Evolutionary conservation across 2,888 invertebrate genomes (phyloP), one percentile per base, ranked within the genome.

Genomic region (Hecatera dysodea): DNA sequence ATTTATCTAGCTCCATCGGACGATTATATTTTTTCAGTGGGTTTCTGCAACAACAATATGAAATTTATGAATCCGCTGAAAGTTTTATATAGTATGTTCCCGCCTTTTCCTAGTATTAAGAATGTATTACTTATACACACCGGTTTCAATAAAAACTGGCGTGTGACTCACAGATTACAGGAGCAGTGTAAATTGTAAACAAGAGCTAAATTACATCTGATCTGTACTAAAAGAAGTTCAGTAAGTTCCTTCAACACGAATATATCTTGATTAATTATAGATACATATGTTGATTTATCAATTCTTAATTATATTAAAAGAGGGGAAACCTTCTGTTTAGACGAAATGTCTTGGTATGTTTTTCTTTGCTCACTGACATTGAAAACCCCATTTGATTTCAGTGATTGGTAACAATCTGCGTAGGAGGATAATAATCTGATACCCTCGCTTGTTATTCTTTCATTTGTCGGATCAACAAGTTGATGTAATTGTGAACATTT

Each of bases 391-490:
- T 56, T 76, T 72, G 36, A 53, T 65, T 65, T 27, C 36, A 46
- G 29, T 57, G 56, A 56, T 50, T 67, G 46, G 39, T 52, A 57
- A 57, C 52, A 56, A 59, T 27, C 39, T 62, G 69, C 67, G 73
- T 77, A 50, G 76, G 73, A 69, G 52, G 66, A 36, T 55, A 66
- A 72, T 67, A 52, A 62, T 67, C 39, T 67, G 72, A 72, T 67
- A 68, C 53, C 64, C 56, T 64, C 59, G 19, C 12, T 53, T 72
- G 72, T 70, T 76, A 64, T 80, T 67, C 62, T 81, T 70, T 70
- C 67, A 79, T 71, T 79, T 55, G 63, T 64, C 55, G 57, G 63
- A 72, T 72, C 60, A 74, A 70, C 77, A 81, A 66, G 46, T 65
- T 50, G 36, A 64, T 65, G 46, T 74, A 63, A 76, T 74, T 71